These are phyloP conservation scores for Leptinotarsa defecta DNA, from an alignment of 1,140 invertebrate genomes.

Conservation along the genomic window DNA sequence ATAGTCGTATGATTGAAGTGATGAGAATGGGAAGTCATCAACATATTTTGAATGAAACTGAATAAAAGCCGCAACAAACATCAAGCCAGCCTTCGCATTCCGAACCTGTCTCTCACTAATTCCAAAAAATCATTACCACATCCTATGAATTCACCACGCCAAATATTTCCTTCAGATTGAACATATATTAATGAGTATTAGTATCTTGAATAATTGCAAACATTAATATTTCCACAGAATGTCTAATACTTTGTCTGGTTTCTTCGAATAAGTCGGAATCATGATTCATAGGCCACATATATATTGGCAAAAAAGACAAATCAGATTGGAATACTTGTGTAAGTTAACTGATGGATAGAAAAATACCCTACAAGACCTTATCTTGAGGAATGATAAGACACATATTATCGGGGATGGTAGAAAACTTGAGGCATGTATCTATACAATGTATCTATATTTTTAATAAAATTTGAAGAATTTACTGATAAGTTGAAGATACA, in stretches of 20 bases:
- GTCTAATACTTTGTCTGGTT: not conserved
- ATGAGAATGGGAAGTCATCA: not conserved
- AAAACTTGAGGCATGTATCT: no score
- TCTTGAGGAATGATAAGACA: no score
- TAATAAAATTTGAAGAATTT: no score
- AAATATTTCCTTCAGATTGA: conserved; percentile 3
- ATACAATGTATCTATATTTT: no score
- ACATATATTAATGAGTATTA: not conserved
- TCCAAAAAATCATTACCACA: conserved; percentile 6
- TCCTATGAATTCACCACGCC: not conserved
- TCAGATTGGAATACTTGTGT: no score
- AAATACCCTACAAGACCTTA: no score
- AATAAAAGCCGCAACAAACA: not conserved
- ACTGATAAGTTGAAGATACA: no score
- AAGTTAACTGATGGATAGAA: no score
- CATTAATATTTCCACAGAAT: conserved; percentile 6
- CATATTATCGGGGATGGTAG: no score
- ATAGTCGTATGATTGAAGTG: not conserved
- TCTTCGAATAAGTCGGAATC: not conserved
- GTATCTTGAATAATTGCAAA: conserved; percentile 8
- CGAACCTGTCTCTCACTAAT: not conserved
- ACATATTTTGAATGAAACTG: not conserved
- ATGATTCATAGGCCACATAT: not conserved
- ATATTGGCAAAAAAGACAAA: not conserved
- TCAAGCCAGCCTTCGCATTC: not conserved